phyloP scores from a whole-genome alignment of 2,888 invertebrate species.

The Pristionchus exspectatus region DNA sequence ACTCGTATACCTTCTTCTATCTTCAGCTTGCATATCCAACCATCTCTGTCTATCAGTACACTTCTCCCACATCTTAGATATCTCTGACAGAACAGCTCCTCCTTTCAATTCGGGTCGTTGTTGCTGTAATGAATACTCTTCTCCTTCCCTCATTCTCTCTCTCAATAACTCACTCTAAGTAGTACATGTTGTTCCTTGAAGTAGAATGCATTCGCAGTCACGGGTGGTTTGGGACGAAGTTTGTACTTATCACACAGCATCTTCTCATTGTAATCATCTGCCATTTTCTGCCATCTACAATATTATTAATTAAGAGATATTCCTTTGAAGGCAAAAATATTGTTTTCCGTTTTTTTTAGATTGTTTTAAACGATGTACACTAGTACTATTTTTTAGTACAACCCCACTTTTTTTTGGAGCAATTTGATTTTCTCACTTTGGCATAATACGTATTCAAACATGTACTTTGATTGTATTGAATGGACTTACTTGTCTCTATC shows the following conservation, averaged over 20 bases:
- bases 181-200: slow-evolving; percentile 55
- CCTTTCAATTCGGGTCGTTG: slow-evolving; percentile 54
- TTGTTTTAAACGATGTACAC: too few relatives aligned
- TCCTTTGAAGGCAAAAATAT: background rate
- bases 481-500: slow-evolving; percentile 52
- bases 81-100: slow-evolving; percentile 51
- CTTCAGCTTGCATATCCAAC: slow-evolving; percentile 54
- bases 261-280: slow-evolving; percentile 53
- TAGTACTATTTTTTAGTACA: too few relatives aligned
- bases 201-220: slow-evolving; percentile 55
- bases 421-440: too few relatives aligned
- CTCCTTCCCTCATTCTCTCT: background rate
- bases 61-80: slow-evolving; percentile 55
- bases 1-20: slow-evolving; percentile 31
- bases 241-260: slow-evolving; percentile 53
- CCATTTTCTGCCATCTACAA: slow-evolving; percentile 54
- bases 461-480: too few relatives aligned
- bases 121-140: background rate
- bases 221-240: slow-evolving; percentile 52
- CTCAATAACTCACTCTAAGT: slow-evolving; percentile 35
- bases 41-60: slow-evolving; percentile 50
- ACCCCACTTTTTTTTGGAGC: too few relatives aligned
- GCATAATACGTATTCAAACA: too few relatives aligned
- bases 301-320: too few relatives aligned
- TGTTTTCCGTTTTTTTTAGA: too few relatives aligned